Base-by-base conservation (phyloP, 2,888 invertebrate species). In the Leistus spinibarbis region DNA sequence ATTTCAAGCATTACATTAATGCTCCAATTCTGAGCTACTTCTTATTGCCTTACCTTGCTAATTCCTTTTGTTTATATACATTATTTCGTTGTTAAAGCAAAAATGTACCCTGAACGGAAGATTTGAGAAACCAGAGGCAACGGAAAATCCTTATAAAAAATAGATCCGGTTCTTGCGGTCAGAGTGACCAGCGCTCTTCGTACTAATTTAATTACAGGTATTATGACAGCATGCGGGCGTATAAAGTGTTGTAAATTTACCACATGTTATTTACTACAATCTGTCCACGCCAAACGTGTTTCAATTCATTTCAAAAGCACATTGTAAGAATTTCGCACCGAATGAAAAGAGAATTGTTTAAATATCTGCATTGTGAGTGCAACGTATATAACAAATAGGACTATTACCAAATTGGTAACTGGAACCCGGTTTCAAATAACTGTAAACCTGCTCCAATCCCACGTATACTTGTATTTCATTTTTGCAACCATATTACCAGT, bases 211-310 rank as follows among this genome's bases (percentile, higher is more conserved):
- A 72, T 72, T 72, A 72, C 60, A 54, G 65, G 72, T 72, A 65
- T 72, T 72, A 56, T 72, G 72, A 72, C 72, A 72, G 72, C 72
- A 72, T 72, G 72, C 72, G 72, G 72, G 72, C 72, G 72, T 53
- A 19, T 17, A 53, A 67, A 53, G 10, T 20, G 20, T 54, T 22
- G 54, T 67, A 67, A 67, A 67, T 67, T 16, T 54, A 40, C 40
- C 40, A 40, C 40, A 40, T 40, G 40, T 40, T 40, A 40, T 40
- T 7, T 13, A 40, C 40, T 40, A 5, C 40, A 40, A 40, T 5
- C 7, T 5, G 13, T 40, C 13, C 10, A 40, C 40, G 40, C 40
- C 5, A 40, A 40, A 40, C 40, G 7, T 40, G 40, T 4, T 40
- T 13, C 40, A 40, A 40, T 40, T 40, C 40, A n/a, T n/a, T n/a